phyloP scores from a whole-genome alignment of 2,113 vertebrate genomes.

The Leptocoma aspasia region DNA sequence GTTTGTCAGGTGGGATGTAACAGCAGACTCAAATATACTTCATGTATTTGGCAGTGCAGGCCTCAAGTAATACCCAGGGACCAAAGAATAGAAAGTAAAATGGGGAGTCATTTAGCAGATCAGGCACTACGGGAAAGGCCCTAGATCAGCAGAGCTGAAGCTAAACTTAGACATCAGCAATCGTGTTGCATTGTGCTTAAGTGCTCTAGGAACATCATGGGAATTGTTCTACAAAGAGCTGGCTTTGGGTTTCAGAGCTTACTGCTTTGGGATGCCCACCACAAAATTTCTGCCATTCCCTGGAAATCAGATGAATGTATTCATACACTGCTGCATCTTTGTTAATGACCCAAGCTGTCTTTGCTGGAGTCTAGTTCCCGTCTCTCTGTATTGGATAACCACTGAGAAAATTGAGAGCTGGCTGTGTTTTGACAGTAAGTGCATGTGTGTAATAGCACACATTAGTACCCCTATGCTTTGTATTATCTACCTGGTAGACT shows the following conservation, averaged over 20 bases:
- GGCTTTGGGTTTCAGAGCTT: background rate
- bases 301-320: background rate
- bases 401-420: background rate
- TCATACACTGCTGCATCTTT: background rate
- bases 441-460: background rate
- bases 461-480: background rate
- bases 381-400: background rate
- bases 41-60: background rate
- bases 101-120: background rate
- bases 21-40: background rate
- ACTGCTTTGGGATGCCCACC: background rate
- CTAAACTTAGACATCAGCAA: background rate
- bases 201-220: background rate
- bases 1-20: background rate
- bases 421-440: background rate
- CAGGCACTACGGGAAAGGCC: background rate
- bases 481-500: background rate
- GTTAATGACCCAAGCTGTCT: background rate
- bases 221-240: background rate
- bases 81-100: background rate
- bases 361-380: background rate
- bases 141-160: background rate
- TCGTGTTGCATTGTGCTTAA: rapidly evolving
- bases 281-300: background rate
- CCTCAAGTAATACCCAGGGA: background rate